These are phyloP conservation scores for Tetragnatha montana DNA, from an alignment of 2,888 invertebrate species.

Conservation along the genomic window DNA sequence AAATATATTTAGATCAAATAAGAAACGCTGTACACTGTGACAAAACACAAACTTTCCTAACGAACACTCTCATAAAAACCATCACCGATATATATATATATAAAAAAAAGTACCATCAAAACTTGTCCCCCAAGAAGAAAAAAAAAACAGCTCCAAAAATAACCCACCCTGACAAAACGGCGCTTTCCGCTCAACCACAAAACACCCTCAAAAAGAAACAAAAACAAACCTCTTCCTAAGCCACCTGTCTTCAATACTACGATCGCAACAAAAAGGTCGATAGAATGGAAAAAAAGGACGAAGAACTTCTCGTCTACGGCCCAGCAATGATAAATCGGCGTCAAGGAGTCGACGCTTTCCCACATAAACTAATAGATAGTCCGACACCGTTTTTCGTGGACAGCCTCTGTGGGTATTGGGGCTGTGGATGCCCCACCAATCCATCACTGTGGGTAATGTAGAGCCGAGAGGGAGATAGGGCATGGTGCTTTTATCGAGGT, in stretches of 20 bases:
- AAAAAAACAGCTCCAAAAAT: background rate
- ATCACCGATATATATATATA: too few species aligned
- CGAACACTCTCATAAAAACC: too few species aligned
- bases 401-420: slow-evolving; percentile 37
- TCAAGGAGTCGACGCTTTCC: slow-evolving; percentile 32
- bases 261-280: background rate
- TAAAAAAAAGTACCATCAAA: background rate
- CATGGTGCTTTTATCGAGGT: background rate
- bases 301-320: slow-evolving; percentile 5
- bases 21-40: too few species aligned
- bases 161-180: background rate
- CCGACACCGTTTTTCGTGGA: slow-evolving; percentile 55
- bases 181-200: background rate
- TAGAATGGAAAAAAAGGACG: background rate
- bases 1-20: too few species aligned
- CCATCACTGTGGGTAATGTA: slow-evolving; percentile 32
- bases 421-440: slow-evolving; percentile 16
- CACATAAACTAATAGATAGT: slow-evolving; percentile 57
- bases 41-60: too few species aligned
- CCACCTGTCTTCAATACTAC: slow-evolving; percentile 24
- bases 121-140: background rate
- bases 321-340: slow-evolving; percentile 46
- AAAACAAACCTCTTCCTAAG: background rate
- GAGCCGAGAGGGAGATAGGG: slow-evolving; percentile 34
- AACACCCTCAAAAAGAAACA: background rate